Base-by-base conservation (phyloP, 2,113 vertebrate genomes). In the Cynocephalus volans region DNA sequence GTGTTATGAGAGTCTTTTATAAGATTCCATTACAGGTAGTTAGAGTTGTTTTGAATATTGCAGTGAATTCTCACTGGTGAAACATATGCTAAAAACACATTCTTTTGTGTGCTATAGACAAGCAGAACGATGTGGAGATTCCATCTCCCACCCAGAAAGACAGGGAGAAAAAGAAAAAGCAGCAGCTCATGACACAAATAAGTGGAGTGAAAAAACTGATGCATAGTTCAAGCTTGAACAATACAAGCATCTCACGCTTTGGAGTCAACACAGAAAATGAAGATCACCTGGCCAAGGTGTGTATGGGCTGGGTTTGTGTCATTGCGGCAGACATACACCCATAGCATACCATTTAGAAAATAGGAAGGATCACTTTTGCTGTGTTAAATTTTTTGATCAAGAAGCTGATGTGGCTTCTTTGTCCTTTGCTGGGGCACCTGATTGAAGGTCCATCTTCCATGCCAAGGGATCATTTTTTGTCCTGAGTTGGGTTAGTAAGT, bases 61-160 rank as follows among this genome's bases (percentile, higher is more conserved):
- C 41, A 41, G 1, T 91, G 52, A 9, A 21, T 64, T 82, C 19
- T 76, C 69, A 8, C 17, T 79, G 41, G 41, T 41, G 75, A 41
- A 48, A 84, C 48, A 6, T 0, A 12, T 69, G 54, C 83, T 96
- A 41, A 87, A 83, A 96, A 85, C 41, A 23, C 28, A 5, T 26
- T 31, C 45, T 85, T 83, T 79, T 96, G 1, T 97, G 28, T 81
- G 23, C 97, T 97, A 12, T 98, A 99, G 99, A 99, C 98, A 99
- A 99, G 97, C 99, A 99, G 98, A 99, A 99, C 24, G 99, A 99
- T 41, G 98, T 99, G 99, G 99, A 99, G 98, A 99, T 99, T 75
- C 99, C 99, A 2, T 99, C 99, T 96, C 99, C 99, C 18, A 99
- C 99, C n/a, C 99, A 99, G 93, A 99, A 99, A 95, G 99, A 99